Evolutionary conservation across 2,113 vertebrate genomes (phyloP).

Genomic region (Carlito syrichta): DNA sequence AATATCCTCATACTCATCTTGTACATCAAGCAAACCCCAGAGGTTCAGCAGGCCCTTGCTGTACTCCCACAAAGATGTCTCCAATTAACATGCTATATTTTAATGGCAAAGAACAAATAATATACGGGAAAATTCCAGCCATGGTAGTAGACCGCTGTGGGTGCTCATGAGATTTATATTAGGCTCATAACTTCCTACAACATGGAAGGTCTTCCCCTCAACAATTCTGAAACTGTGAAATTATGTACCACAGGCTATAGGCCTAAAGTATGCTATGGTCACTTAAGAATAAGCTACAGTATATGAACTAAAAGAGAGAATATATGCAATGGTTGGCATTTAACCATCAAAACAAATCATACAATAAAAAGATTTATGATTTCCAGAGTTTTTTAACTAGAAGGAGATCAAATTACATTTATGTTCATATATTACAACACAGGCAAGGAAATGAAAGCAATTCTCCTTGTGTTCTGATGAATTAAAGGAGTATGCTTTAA

Average conservation of each 20-base stretch:
- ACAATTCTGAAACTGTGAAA: conserved; percentile 83
- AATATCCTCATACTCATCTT: conserved; percentile 97
- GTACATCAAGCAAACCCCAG: conserved; percentile 96
- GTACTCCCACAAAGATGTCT: conserved; percentile 99
- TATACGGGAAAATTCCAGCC: conserved; percentile 97
- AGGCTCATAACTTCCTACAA: conserved; percentile 11
- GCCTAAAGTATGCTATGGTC: conserved; percentile 64
- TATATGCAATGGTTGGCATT: conserved; percentile 71
- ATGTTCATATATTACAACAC: conserved; percentile 64
- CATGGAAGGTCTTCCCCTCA: conserved; percentile 70
- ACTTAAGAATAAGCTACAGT: conserved; percentile 74
- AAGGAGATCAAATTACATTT: conserved; percentile 78
- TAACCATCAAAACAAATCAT: conserved; percentile 76
- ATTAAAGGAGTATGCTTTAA: conserved; percentile 71
- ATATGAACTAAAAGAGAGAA: conserved; percentile 73
- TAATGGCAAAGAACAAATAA: conserved; percentile 97
- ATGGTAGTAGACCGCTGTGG: conserved; percentile 99
- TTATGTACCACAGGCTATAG: conserved; percentile 73
- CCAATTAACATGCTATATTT: conserved; percentile 99
- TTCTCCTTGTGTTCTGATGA: conserved; percentile 67
- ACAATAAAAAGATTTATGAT: conserved; percentile 72
- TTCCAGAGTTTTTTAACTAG: conserved; percentile 62
- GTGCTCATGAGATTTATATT: conserved; percentile 88
- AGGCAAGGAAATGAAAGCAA: conserved; percentile 61
- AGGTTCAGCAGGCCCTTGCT: conserved; percentile 96